Evolutionary conservation across 2,888 invertebrate species (phyloP), one percentile per base, ranked within the genome.

Genomic region (Leuctra nigra): DNA sequence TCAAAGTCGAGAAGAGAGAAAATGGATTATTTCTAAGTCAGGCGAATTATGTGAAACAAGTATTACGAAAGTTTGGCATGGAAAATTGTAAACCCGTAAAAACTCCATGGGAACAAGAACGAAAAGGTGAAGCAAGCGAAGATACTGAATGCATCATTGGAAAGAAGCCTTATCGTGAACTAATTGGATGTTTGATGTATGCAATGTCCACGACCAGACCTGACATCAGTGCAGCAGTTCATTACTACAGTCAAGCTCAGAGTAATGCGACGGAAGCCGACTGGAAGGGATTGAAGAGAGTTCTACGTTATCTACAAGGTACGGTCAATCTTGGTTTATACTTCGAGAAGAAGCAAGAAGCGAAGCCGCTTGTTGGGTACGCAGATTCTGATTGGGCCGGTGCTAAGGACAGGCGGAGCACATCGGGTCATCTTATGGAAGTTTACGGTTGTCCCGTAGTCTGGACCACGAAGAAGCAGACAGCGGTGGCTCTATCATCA

Each of bases 401-500:
- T 4, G 64, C 65, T 38, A 47, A 16, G 2, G 62, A 63, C 52
- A 52, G 69, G 16, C 68, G 67, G 53, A 68, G 68, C 3, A 66
- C 66, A 14, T 63, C 64, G 14, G 68, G 69, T 60, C 68, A 63
- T 53, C 9, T 66, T 1, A 59, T 68, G 38, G 53, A 60, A 56
- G 38, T 67, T 1, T 64, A 58, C 59, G 67, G 66, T 23, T 60
- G 59, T 38, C 63, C 64, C 0, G 63, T 69, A 2, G 53, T 56
- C 16, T 71, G 69, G 69, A 55, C 48, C 1, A 65, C 66, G 6
- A 67, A 60, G 38, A 69, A 64, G 57, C 70, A 14, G 68, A 69
- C 56, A 13, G 52, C 62, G 29, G 67, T 68, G 2, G 62, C 67
- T 1, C 41, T 67, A 0, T 68, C 68, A 7, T 66, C 66, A 0